phyloP scores from a whole-genome alignment of 1,140 invertebrate genomes.

The Philopotamus ludificatus region DNA sequence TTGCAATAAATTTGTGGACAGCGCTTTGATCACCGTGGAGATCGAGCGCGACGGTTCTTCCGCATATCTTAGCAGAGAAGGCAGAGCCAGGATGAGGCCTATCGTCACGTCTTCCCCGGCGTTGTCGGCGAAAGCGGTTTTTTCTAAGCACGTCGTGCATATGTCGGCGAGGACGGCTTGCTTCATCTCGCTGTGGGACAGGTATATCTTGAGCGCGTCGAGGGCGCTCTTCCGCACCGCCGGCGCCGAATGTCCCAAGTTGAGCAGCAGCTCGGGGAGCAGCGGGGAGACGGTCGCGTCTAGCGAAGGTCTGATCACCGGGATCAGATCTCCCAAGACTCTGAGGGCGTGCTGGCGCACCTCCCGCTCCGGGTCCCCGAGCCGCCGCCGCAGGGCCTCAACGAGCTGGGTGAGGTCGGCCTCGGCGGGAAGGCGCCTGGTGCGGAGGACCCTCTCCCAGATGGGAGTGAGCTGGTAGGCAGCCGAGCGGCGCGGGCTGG shows the following conservation, averaged over 20 bases:
- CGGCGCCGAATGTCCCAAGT: slow-evolving; percentile 72
- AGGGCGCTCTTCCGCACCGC: slow-evolving; percentile 73
- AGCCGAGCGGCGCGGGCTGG: slow-evolving; percentile 19
- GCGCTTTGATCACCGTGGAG: slow-evolving; percentile 56
- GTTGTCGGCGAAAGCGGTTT: slow-evolving; percentile 56
- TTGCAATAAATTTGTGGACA: slow-evolving; percentile 67
- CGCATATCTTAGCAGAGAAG: slow-evolving; percentile 58
- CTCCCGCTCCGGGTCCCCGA: slow-evolving; percentile 78
- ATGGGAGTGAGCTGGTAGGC: slow-evolving; percentile 64
- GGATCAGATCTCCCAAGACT: slow-evolving; percentile 71
- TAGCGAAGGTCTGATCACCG: slow-evolving; percentile 63
- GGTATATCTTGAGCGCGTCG: slow-evolving; percentile 67
- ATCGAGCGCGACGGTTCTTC: slow-evolving; percentile 49
- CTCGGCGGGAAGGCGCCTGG: slow-evolving; percentile 59
- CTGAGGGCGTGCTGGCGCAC: slow-evolving; percentile 75
- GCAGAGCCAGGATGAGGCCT: slow-evolving; percentile 66
- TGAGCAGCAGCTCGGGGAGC: slow-evolving; percentile 66
- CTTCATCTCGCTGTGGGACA: slow-evolving; percentile 60
- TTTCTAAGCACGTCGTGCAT: slow-evolving; percentile 64
- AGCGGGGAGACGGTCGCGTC: slow-evolving; percentile 61
- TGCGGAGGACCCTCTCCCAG: slow-evolving; percentile 72
- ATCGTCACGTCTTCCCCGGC: slow-evolving; percentile 63
- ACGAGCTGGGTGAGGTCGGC: slow-evolving; percentile 66
- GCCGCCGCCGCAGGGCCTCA: slow-evolving; percentile 64
- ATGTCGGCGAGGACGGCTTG: slow-evolving; percentile 62